Percentiles rank a stretch among this genome's conserved stretches.
Conservation (phyloP, 1,140 invertebrate genomes). For the Oscheius sp. region DNA sequence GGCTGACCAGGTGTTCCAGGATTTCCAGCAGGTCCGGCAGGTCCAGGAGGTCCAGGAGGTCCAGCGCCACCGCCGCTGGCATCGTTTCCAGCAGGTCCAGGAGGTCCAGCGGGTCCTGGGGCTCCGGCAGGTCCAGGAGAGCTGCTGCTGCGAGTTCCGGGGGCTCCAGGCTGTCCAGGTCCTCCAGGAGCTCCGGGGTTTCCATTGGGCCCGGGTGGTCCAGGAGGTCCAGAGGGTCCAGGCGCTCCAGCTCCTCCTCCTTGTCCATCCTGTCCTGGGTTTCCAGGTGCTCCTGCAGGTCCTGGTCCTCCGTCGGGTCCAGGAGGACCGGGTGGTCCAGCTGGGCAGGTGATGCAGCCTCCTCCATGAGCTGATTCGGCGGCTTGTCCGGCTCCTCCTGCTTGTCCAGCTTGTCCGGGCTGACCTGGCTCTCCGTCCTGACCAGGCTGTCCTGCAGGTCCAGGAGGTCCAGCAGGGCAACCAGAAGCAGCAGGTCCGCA, state of each 20-base stretch:
- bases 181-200: slow-evolving; percentile 17
- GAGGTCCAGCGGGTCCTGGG: no score
- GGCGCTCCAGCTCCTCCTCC: not conserved
- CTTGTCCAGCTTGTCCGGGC: slow-evolving; percentile 8
- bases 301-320: slow-evolving; percentile 19
- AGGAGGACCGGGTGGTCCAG: slow-evolving; percentile 30
- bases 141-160: slow-evolving; percentile 11
- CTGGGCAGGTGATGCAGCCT: slow-evolving; percentile 24
- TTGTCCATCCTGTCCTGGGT: slow-evolving; percentile 9
- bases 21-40: slow-evolving; percentile 23
- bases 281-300: not conserved
- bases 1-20: slow-evolving; percentile 18
- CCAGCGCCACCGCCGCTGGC: slow-evolving; percentile 14
- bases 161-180: slow-evolving; percentile 15
- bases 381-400: slow-evolving; percentile 12
- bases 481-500: not conserved
- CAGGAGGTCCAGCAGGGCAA: slow-evolving; percentile 1
- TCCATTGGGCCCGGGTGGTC: slow-evolving; percentile 15
- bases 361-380: not conserved
- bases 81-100: no score
- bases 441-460: not conserved
- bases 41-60: no score
- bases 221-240: not conserved
- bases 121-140: slow-evolving; percentile 31
- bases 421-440: slow-evolving; percentile 19